These are phyloP conservation scores for Harpagifer antarcticus DNA, from an alignment of 2,797 vertebrate genomes.

Conservation along the genomic window DNA sequence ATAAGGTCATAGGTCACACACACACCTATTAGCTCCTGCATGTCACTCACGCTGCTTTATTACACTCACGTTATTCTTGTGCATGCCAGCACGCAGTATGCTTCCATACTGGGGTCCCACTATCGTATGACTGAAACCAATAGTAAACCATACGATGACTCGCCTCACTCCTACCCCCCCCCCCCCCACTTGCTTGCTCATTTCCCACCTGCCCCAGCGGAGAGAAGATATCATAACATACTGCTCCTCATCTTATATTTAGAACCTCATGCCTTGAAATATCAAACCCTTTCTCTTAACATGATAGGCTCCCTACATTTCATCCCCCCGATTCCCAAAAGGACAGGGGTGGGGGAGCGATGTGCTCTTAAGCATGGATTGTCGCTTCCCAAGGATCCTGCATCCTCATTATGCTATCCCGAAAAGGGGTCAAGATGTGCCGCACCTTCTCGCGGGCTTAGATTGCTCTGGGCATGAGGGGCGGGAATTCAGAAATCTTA, in stretches of 20 bases:
- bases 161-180: conserved; percentile 15
- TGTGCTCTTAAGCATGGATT: conserved; percentile 37
- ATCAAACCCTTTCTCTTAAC: conserved; percentile 88
- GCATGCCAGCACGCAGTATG: conserved; percentile 13
- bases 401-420: conserved; percentile 51
- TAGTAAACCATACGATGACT: conserved; percentile 71
- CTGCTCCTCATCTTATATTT: conserved; percentile 91
- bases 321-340: conserved; percentile 84
- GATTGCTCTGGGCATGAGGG: background rate
- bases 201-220: conserved; percentile 85
- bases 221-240: conserved; percentile 91
- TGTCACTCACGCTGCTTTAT: conserved; percentile 28
- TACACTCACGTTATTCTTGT: conserved; percentile 39
- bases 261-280: conserved; percentile 90
- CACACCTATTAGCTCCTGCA: background rate
- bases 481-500: conserved; percentile 13
- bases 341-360: conserved; percentile 76
- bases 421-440: background rate
- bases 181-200: conserved; percentile 81
- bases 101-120: conserved; percentile 42
- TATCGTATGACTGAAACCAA: conserved; percentile 65
- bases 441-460: conserved; percentile 14
- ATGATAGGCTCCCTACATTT: conserved; percentile 89
- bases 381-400: conserved; percentile 53
- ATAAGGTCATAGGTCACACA: background rate